These are phyloP conservation scores for Homarus gammarus DNA, from an alignment of 2,888 invertebrate genomes.

Conservation along the genomic window DNA sequence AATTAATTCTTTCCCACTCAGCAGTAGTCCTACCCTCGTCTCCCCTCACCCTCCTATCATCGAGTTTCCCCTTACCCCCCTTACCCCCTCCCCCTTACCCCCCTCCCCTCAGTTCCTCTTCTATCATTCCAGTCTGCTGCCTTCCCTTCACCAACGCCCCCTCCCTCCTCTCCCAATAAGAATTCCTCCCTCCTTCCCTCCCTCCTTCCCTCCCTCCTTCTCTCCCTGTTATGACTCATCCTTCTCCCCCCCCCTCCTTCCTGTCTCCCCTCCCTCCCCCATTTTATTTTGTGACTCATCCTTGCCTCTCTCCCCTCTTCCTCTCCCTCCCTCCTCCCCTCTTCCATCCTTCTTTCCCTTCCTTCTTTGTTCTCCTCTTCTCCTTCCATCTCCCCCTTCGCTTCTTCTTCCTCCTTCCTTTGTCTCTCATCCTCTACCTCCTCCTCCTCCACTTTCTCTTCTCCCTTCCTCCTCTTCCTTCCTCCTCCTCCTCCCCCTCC, in stretches of 20 bases:
- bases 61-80: neutral
- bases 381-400: neutral
- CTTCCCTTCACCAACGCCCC: too few species aligned
- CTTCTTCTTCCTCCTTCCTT: neutral
- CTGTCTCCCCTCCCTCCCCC: neutral
- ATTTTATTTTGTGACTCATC: too few species aligned
- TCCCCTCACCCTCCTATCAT: neutral
- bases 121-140: too few species aligned
- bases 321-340: constrained; percentile 4
- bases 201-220: neutral
- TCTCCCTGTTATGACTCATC: too few species aligned
- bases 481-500: neutral
- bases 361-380: constrained; percentile 1
- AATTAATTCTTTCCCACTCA: too few species aligned
- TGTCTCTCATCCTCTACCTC: neutral
- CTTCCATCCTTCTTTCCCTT: neutral
- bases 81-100: neutral
- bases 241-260: neutral
- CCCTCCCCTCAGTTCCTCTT: neutral
- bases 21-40: constrained; percentile 7
- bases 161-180: constrained; percentile 2
- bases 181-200: neutral
- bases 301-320: too few species aligned
- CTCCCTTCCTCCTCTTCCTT: neutral
- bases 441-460: neutral